A percentile compares a stretch with the other conserved stretches of the same genome.
Conservation (phyloP, 2,888 invertebrate genomes). For the Microchrysa polita region DNA sequence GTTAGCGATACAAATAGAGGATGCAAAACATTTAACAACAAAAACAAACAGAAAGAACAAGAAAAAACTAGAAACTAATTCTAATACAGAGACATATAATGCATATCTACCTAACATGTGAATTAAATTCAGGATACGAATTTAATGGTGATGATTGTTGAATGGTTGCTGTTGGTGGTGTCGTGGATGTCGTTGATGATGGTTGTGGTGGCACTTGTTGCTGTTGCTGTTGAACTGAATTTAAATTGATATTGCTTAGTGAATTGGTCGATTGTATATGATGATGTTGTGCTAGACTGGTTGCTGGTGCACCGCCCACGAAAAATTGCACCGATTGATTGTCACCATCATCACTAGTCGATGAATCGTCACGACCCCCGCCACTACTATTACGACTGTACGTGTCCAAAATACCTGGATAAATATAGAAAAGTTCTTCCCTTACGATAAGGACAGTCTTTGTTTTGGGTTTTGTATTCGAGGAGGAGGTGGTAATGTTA, state of each 20-base stretch:
- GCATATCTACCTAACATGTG: slow-evolving; percentile 55
- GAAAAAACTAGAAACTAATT: slow-evolving; percentile 20
- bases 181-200: slow-evolving; percentile 41
- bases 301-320: slow-evolving; percentile 50
- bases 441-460: slow-evolving; percentile 57
- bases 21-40: background rate
- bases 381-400: slow-evolving; percentile 55
- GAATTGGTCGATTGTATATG: slow-evolving; percentile 44
- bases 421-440: slow-evolving; percentile 58
- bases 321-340: slow-evolving; percentile 55
- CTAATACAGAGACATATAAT: background rate
- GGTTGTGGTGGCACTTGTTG: background rate
- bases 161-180: slow-evolving; percentile 43
- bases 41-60: too few relatives aligned
- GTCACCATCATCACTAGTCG: slow-evolving; percentile 60
- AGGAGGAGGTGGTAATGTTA: too few relatives aligned
- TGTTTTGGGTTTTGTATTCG: background rate
- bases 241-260: slow-evolving; percentile 27
- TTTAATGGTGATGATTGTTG: slow-evolving; percentile 48
- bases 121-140: slow-evolving; percentile 53
- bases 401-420: slow-evolving; percentile 59
- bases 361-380: slow-evolving; percentile 59
- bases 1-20: slow-evolving; percentile 16
- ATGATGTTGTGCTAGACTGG: slow-evolving; percentile 45
- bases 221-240: slow-evolving; percentile 42